A percentile compares a stretch with the other conserved stretches of the same genome.
Conservation (phyloP, 2,888 invertebrate genomes). For the Muscina levida region DNA sequence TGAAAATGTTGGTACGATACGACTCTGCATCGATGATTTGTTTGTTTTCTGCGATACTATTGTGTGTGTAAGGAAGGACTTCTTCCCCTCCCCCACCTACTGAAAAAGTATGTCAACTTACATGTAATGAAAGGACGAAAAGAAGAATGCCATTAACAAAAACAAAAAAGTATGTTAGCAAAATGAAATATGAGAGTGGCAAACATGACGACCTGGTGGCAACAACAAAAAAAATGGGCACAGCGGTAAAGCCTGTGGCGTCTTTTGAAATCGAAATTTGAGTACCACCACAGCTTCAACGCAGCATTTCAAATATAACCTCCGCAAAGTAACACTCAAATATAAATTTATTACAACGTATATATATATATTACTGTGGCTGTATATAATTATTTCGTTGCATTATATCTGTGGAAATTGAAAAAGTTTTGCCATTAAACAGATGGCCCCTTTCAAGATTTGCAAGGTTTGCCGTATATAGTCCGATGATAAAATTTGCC, state of each 20-base stretch:
- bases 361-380: neutral
- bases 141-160: slow-evolving; percentile 27
- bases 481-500: no score
- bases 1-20: neutral
- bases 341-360: slow-evolving; percentile 12
- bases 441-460: neutral
- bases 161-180: slow-evolving; percentile 21
- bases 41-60: neutral
- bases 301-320: neutral
- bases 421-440: no score
- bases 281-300: neutral
- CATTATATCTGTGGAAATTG: no score
- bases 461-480: no score
- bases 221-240: neutral
- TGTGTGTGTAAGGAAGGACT: neutral
- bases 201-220: neutral
- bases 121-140: slow-evolving; percentile 2
- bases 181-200: slow-evolving; percentile 32
- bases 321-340: neutral
- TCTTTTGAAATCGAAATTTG: neutral
- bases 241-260: no score
- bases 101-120: slow-evolving; percentile 26
- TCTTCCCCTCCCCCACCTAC: no score
- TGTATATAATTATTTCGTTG: neutral
- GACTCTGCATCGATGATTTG: neutral